Percentiles rank a stretch among this genome's conserved stretches.
Evolutionary conservation across 1,140 invertebrate species (phyloP).

Genomic region (Drosophila grimshawi): DNA sequence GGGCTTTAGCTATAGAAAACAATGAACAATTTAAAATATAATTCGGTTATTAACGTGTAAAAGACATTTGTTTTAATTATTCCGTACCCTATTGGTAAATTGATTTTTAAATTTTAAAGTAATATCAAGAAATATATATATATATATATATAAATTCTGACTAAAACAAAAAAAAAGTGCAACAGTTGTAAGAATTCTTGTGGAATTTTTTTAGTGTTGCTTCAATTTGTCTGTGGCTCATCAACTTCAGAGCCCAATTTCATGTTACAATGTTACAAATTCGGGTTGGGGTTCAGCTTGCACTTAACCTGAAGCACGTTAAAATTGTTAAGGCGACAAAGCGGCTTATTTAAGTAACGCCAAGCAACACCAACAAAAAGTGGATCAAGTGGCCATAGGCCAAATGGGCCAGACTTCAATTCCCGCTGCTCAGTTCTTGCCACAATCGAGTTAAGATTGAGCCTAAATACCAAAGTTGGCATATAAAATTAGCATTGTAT

Average conservation of each 20-base stretch:
- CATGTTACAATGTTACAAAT: not conserved
- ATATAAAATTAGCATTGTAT: not conserved
- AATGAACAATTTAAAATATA: too few species aligned
- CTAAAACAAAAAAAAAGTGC: too few species aligned
- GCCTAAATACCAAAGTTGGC: not conserved
- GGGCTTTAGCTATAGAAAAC: too few species aligned
- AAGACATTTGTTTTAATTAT: too few species aligned
- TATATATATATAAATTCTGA: too few species aligned
- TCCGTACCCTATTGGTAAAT: too few species aligned
- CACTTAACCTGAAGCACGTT: constrained; percentile 47
- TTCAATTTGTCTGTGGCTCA: not conserved
- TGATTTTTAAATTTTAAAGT: too few species aligned
- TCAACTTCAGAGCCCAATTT: not conserved
- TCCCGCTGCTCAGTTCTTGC: constrained; percentile 3
- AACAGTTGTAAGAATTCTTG: too few species aligned
- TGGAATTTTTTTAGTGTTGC: too few species aligned
- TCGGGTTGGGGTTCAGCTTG: not conserved
- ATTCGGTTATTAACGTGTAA: too few species aligned
- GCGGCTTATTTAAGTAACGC: constrained; percentile 34
- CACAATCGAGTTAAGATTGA: constrained; percentile 11
- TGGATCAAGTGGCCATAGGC: not conserved
- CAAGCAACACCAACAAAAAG: not conserved
- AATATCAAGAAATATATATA: too few species aligned
- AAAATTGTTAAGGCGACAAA: constrained; percentile 60
- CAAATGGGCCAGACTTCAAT: constrained; percentile 13